Base-by-base conservation (phyloP, 2,797 vertebrate genomes). In the Sebastes umbrosus region DNA sequence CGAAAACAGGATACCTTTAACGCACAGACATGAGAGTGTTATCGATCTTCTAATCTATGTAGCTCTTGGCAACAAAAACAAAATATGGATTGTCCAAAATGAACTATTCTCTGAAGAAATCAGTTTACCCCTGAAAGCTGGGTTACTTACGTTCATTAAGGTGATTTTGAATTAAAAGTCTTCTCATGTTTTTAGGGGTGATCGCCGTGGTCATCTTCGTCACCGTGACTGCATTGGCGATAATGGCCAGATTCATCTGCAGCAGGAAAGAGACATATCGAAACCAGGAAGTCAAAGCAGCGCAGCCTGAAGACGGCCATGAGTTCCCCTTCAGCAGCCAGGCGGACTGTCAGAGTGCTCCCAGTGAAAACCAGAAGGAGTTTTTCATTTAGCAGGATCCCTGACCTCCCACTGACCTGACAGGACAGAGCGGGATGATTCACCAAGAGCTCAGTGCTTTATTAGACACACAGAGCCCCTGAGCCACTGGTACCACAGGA, bases 161-260 rank as follows among this genome's bases (percentile, higher is more conserved):
- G 8, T 43, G 25, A n/a, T 27, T 65, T 36, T 46, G 14, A 74
- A 25, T 12, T 4, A 25, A 31, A 46, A 52, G 50, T n/a, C 8
- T n/a, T 52, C 8, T 52, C 0, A 0, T 52, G 18, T 52, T 88
- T 84, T 25, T 67, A 99, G 98, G 98, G 84, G 92, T 98, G 81
- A 98, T 99, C 63, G 97, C 97, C 1, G 96, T 98, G n/a, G 96
- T 95, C 87, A 96, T 98, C 90, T 99, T 99, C 73, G 93, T 97
- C 85, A 86, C 96, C 13, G 93, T 96, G 83, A 96, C 96, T 7
- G 96, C 94, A 8, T 36, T 96, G 69, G 97, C 95, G 6, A 88
- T 98, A 84, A 96, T 95, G 84, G 94, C 95, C 59, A 93, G 92
- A 77, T 96, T 97, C 93, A 54, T 96, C 27, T 97, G 97, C 94